Base-by-base conservation (phyloP, 1,140 invertebrate species). In the Dysdera silvatica region DNA sequence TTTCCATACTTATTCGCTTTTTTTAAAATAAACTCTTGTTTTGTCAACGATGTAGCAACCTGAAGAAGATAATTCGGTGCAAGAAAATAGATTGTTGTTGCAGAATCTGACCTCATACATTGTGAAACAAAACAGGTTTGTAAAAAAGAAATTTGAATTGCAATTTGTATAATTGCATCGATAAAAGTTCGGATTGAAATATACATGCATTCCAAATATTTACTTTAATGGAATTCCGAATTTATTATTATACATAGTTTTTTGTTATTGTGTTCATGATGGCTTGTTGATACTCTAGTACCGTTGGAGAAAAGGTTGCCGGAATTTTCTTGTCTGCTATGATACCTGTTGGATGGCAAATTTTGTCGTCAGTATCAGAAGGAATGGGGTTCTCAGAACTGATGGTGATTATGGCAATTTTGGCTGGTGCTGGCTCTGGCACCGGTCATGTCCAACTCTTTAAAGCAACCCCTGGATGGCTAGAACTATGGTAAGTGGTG, bases 381-480 rank as follows among this genome's bases (percentile, higher is more conserved):
- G 84, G 82, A 1, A 79, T 82, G 41, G 86, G 87, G 28, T 90
- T 92, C 71, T 82, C 86, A 7, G 87, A 90, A 71, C 78, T 95
- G 14, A 85, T 95, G 80, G 82, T 85, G 65, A 64, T 91, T 5
- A 76, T 80, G 77, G 87, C 88, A 3, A 89, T 85, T 3, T 75
- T 95, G 57, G 91, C 91, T 0, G 87, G 90, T 73, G 86, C 87
- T 31, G 85, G 88, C 8, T 80, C 82, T 10, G 75, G 77, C 0
- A 84, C 84, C 26, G 88, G 91, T 1, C 91, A 95, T 75, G 74
- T 83, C 2, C 78, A 83, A 23, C 74, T 95, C 4, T 92, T 95
- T 71, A 83, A 85, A 65, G 87, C 89, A 4, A 83, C 87, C 0
- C 82, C 86, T 7, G 76, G 81, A 24, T 95, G 91, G 91, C 78